Percentiles rank a stretch among this genome's conserved stretches.
These are phyloP conservation scores for Anthoptus insignis DNA, from an alignment of 2,888 invertebrate species.

Conservation along the genomic window DNA sequence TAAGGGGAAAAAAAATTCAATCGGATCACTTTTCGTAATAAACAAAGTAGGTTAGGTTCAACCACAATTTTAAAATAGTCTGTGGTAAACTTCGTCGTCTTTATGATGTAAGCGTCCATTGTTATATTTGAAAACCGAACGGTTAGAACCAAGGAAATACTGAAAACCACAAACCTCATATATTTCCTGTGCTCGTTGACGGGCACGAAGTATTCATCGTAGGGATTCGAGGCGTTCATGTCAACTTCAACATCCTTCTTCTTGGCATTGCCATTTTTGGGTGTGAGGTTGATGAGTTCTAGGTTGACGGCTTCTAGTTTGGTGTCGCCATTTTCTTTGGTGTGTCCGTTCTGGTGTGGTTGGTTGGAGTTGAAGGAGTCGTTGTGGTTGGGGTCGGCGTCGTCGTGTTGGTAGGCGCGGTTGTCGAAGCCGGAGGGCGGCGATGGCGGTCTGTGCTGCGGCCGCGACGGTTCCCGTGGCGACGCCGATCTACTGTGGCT, in stretches of 20 bases:
- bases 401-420: conserved; percentile 77
- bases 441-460: conserved; percentile 77
- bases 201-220: conserved; percentile 95
- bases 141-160: conserved; percentile 20
- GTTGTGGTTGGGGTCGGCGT: conserved; percentile 79
- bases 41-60: conserved; percentile 15
- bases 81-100: conserved; percentile 20
- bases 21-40: background rate
- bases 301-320: conserved; percentile 92
- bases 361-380: conserved; percentile 81
- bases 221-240: conserved; percentile 89
- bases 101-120: conserved; percentile 30
- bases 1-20: background rate
- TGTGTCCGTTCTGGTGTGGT: conserved; percentile 74
- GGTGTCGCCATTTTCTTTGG: conserved; percentile 76
- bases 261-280: conserved; percentile 86
- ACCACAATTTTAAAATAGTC: conserved; percentile 18
- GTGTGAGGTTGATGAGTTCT: conserved; percentile 92
- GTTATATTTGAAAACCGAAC: conserved; percentile 20
- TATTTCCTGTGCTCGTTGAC: conserved; percentile 95
- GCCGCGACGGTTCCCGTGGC: conserved; percentile 83
- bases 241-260: conserved; percentile 90
- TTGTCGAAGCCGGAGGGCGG: conserved; percentile 83
- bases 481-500: conserved; percentile 83
- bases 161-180: conserved; percentile 88